A percentile compares a stretch with the other conserved stretches of the same genome.
Conservation (phyloP, 2,113 vertebrate genomes). For the Orientallactaga bullata region DNA sequence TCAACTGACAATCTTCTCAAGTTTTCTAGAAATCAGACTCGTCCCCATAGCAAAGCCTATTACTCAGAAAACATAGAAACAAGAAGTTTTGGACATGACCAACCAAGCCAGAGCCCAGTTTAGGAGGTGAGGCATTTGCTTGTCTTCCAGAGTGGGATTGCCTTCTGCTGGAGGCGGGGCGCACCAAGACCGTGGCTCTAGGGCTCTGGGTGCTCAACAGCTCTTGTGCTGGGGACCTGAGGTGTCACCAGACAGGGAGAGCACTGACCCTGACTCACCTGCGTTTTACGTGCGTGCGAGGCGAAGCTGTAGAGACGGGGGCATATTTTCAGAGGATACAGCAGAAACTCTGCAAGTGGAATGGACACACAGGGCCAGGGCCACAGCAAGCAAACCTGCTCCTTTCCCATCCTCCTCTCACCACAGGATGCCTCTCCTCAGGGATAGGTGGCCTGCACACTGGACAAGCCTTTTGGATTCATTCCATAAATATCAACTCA, state of each 20-base stretch:
- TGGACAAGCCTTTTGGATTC: background rate
- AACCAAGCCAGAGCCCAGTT: background rate
- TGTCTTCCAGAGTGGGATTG: too few species aligned
- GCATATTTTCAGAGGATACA: background rate
- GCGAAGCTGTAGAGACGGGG: background rate
- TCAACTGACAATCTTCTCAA: background rate
- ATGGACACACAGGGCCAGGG: background rate
- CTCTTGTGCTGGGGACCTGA: background rate
- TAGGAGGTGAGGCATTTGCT: background rate
- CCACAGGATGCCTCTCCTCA: background rate
- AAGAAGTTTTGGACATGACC: background rate
- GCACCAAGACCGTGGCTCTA: too few species aligned
- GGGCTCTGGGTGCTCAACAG: too few species aligned
- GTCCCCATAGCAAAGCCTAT: background rate
- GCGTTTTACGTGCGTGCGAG: background rate
- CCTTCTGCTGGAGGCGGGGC: too few species aligned
- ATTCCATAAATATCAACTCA: background rate
- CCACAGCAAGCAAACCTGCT: background rate
- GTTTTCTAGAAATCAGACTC: background rate
- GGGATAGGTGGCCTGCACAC: background rate
- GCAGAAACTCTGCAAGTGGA: background rate
- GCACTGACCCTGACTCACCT: background rate
- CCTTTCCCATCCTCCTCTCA: rapidly evolving
- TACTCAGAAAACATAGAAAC: background rate
- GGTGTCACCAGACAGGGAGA: too few species aligned